phyloP scores from a whole-genome alignment of 2,797 vertebrate genomes.

The Tapera naevia region DNA sequence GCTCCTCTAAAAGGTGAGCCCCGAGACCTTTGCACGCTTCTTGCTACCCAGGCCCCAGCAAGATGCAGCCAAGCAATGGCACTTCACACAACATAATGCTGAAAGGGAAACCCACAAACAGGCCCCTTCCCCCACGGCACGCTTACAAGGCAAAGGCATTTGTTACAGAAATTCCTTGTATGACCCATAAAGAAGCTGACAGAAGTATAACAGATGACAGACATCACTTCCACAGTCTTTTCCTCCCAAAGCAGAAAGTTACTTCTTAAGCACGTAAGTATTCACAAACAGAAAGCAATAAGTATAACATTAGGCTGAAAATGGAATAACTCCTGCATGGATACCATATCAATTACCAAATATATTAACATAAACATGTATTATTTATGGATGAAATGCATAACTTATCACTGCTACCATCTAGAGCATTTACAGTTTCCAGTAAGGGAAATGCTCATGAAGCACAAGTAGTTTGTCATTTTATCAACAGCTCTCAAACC shows the following conservation, averaged over 20 bases:
- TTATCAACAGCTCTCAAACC: slow-evolving; percentile 57
- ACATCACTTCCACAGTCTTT: background rate
- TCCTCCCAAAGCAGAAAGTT: background rate
- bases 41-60: fast-evolving
- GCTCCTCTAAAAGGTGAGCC: background rate
- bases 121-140: background rate
- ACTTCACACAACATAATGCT: background rate
- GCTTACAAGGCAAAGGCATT: background rate
- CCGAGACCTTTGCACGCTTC: background rate
- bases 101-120: background rate
- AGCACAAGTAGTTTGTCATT: slow-evolving; percentile 36
- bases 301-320: background rate
- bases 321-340: background rate
- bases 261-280: background rate
- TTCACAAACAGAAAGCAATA: background rate
- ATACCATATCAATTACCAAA: background rate
- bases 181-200: background rate
- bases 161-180: background rate
- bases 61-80: background rate
- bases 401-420: background rate
- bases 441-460: background rate
- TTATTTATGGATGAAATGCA: background rate
- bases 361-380: background rate
- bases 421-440: background rate
- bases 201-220: background rate